Evolutionary conservation across 2,888 invertebrate species (phyloP).

Genomic region (Heliconius ismenius): DNA sequence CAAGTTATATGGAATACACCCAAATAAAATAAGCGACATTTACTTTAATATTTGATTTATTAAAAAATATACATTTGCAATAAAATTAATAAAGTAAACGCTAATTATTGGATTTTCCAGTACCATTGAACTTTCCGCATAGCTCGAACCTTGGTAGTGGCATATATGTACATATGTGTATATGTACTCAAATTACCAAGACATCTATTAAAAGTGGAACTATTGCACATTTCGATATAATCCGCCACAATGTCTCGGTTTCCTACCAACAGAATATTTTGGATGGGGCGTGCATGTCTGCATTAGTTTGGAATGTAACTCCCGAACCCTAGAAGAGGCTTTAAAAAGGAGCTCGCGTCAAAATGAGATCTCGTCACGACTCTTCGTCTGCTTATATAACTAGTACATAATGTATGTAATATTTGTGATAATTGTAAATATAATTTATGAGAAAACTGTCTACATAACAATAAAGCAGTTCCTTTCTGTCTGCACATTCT

Average conservation of each 20-base stretch:
- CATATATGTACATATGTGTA: neutral
- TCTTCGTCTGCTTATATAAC: neutral
- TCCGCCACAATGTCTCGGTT: neutral
- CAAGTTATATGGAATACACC: neutral
- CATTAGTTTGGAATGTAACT: conserved; percentile 65
- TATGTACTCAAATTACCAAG: neutral
- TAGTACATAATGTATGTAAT: neutral
- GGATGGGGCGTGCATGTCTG: conserved; percentile 5
- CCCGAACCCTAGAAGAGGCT: conserved; percentile 55
- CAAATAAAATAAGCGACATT: conserved; percentile 16
- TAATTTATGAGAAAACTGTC: neutral
- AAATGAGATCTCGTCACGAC: conserved; percentile 18
- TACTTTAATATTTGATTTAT: conserved; percentile 56
- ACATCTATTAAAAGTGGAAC: neutral
- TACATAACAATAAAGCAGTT: neutral
- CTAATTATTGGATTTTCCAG: conserved; percentile 45
- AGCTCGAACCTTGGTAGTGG: conserved; percentile 60
- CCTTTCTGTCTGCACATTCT: neutral
- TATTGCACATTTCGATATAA: conserved; percentile 5
- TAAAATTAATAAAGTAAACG: conserved; percentile 48
- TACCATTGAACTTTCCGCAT: conserved; percentile 48
- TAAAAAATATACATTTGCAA: conserved; percentile 69
- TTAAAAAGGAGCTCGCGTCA: conserved; percentile 49
- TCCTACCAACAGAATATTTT: neutral
- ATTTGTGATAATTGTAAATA: neutral